phyloP scores from a whole-genome alignment of 1,140 invertebrate genomes.

The Diuraphis noxia region DNA sequence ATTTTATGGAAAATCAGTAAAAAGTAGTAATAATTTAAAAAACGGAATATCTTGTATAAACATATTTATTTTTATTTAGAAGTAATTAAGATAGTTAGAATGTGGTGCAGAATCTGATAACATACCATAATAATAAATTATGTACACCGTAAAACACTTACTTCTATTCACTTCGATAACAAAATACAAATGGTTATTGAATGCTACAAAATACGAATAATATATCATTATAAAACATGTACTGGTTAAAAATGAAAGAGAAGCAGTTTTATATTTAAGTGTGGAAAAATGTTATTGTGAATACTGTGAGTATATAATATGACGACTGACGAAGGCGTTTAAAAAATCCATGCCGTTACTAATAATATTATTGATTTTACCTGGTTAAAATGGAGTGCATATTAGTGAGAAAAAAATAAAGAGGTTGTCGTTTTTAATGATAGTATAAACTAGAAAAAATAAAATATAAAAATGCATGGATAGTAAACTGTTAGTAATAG shows the following conservation, averaged over 20 bases:
- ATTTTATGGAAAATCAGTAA: not conserved
- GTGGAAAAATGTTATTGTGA: not conserved
- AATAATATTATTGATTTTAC: slow-evolving; percentile 17
- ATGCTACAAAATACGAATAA: not conserved
- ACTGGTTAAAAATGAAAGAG: not conserved
- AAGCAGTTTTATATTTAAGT: not conserved
- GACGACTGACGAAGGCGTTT: not conserved
- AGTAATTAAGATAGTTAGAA: not conserved
- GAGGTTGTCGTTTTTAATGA: not conserved
- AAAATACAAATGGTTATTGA: not conserved
- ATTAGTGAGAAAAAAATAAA: not conserved
- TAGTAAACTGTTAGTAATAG: not conserved
- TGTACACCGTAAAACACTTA: not conserved
- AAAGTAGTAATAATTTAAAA: not conserved
- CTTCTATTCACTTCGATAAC: not conserved
- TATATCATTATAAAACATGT: not conserved
- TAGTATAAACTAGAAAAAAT: not conserved
- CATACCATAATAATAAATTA: not conserved
- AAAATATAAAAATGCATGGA: not conserved
- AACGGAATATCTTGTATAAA: too few species aligned
- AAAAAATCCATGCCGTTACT: not conserved
- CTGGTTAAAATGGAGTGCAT: not conserved
- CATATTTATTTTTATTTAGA: not conserved
- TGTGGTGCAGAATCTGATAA: not conserved
- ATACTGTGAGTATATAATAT: not conserved